Percentiles rank a stretch among this genome's conserved stretches.
Evolutionary conservation across 2,113 vertebrate species (phyloP).

Genomic region (Rallus limicola): DNA sequence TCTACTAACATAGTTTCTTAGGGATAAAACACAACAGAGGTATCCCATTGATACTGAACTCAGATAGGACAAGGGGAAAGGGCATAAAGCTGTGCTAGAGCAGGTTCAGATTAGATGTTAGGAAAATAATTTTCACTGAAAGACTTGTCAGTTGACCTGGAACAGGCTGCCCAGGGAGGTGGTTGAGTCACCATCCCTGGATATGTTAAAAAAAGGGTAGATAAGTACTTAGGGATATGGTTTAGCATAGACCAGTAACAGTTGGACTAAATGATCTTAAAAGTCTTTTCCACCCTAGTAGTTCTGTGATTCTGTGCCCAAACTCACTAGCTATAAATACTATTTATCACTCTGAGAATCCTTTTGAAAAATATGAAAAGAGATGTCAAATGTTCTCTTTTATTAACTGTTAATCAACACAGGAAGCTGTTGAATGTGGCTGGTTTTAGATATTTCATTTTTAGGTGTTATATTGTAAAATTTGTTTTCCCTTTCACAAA

Average conservation of each 20-base stretch:
- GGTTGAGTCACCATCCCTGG: no score
- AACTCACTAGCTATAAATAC: neutral
- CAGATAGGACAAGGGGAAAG: neutral
- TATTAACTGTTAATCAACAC: neutral
- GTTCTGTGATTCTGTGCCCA: no score
- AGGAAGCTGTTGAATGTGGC: rapidly evolving
- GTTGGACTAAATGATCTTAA: no score
- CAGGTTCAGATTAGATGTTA: no score
- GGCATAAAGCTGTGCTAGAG: no score
- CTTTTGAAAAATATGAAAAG: neutral
- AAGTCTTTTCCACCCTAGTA: no score
- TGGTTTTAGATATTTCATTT: neutral
- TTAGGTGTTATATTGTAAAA: neutral
- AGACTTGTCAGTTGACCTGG: no score
- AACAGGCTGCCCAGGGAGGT: no score
- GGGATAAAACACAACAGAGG: neutral
- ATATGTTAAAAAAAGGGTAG: no score
- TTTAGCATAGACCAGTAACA: no score
- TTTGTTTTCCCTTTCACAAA: neutral
- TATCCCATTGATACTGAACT: neutral
- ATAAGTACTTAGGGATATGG: no score
- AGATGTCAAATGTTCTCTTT: neutral
- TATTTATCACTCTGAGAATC: neutral
- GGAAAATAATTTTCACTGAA: no score
- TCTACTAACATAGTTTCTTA: neutral